Base-by-base conservation (phyloP, 53 echinoderm and acorn worm genomes). In the Crossaster papposus region DNA sequence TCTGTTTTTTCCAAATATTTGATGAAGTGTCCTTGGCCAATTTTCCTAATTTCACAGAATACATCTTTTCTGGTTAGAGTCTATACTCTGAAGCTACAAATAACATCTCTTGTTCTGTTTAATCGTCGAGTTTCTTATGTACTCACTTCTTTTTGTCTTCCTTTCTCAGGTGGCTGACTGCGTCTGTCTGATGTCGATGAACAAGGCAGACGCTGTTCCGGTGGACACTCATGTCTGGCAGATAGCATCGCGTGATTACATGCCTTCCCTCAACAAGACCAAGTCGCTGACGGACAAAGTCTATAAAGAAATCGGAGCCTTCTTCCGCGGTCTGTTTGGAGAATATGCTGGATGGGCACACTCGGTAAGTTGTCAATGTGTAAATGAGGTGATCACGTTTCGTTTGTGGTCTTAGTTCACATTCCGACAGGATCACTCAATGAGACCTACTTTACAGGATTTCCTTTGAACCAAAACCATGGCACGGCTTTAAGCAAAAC, bases 141-240 rank as follows among this genome's bases (percentile, higher is more conserved):
- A 83, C 71, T 34, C 15, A 79, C 52, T 9, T 65, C 6, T 65
- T 14, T n/a, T 28, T 26, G 28, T 34, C 32, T 24, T 35, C 4
- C 2, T 13, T 62, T 15, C 24, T 15, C 79, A 97, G 97, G 97
- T 97, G 28, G 94, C 97, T 35, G 97, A 97, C 88, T 97, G 97
- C 72, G 97, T 97, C 10, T 97, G 97, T 78, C 71, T 97, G 77
- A 94, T 95, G 88, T 97, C 97, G 13, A 75, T 97, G 83, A 95
- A 97, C 90, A 95, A 97, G 70, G 74, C 89, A 24, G 91, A 79
- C 51, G 95, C 95, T 31, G 95, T 97, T 38, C 97, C 97, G 10
- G 97, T 97, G 2, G 97, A 97, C 75, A 97, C 97, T 28, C 97
- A 97, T 31, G 97, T 97, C 17, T 97, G 97, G 97, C 97, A 97